Evolutionary conservation across 2,113 vertebrate species (phyloP).

Genomic region (Pipa parva): DNA sequence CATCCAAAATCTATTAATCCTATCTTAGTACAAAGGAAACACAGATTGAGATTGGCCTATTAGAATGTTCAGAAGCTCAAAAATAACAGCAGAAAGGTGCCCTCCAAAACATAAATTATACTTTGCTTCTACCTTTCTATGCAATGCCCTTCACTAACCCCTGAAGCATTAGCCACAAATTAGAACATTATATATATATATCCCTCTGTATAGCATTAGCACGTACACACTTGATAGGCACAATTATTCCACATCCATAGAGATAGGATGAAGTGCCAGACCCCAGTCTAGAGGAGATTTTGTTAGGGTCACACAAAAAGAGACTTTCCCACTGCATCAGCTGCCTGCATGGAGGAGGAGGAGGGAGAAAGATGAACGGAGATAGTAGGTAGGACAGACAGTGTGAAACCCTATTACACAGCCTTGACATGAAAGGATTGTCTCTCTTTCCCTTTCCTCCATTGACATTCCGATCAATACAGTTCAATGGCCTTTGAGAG

Average conservation of each 20-base stretch:
- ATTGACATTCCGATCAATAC: constrained; percentile 33
- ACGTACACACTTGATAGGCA: not conserved
- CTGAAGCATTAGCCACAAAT: not conserved
- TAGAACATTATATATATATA: not conserved
- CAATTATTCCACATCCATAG: not conserved
- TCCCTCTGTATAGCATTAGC: not conserved
- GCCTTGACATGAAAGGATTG: constrained; percentile 34
- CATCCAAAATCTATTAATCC: no score
- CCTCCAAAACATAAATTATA: no score
- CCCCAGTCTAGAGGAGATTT: not conserved
- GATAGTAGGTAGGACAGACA: constrained; percentile 11
- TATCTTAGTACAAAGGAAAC: no score
- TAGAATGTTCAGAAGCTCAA: no score
- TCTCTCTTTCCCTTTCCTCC: constrained; percentile 17
- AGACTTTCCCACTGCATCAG: not conserved
- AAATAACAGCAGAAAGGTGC: no score
- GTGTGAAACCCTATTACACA: constrained; percentile 28
- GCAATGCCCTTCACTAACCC: not conserved
- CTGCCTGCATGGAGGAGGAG: not conserved
- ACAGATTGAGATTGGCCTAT: no score
- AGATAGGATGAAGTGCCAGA: not conserved
- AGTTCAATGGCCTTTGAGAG: constrained; percentile 38
- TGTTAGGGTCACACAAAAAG: not conserved
- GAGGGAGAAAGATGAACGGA: constrained; percentile 12
- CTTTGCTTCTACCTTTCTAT: no score